Evolutionary conservation across 2,888 invertebrate genomes (phyloP).

Genomic region (Andrena camellia): DNA sequence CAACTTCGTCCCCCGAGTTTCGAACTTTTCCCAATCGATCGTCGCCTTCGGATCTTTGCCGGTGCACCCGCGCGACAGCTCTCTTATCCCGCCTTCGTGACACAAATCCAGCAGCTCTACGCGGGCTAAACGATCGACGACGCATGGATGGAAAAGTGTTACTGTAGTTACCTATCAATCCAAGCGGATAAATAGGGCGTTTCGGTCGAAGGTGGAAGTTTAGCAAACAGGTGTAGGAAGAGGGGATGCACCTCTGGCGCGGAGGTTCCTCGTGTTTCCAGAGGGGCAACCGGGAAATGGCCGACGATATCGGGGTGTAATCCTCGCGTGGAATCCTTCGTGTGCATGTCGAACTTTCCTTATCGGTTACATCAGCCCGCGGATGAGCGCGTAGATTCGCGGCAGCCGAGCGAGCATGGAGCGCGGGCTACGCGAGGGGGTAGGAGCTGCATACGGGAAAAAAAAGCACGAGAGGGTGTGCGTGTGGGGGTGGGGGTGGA

Average conservation of each 20-base stretch:
- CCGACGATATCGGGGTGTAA: background rate
- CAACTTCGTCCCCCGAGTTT: conserved; percentile 4
- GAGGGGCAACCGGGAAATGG: background rate
- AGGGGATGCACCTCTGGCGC: too few species aligned
- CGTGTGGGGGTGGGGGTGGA: background rate
- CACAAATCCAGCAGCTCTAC: background rate
- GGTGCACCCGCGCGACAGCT: too few species aligned
- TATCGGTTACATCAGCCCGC: conserved; percentile 51
- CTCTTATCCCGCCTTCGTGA: background rate
- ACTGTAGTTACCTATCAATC: background rate
- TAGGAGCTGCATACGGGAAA: background rate
- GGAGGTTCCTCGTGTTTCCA: background rate
- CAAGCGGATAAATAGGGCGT: background rate
- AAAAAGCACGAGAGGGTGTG: background rate
- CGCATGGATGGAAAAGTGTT: background rate
- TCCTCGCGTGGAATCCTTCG: conserved; percentile 23
- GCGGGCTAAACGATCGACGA: background rate
- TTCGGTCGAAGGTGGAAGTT: too few species aligned
- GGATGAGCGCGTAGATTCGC: conserved; percentile 44
- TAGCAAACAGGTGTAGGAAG: too few species aligned
- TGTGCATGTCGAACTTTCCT: conserved; percentile 39
- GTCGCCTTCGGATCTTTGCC: background rate
- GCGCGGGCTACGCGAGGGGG: background rate
- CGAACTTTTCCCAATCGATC: background rate
- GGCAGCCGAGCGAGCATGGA: background rate